Conservation (phyloP, 2,113 vertebrate genomes). For the Heterocephalus glaber region DNA sequence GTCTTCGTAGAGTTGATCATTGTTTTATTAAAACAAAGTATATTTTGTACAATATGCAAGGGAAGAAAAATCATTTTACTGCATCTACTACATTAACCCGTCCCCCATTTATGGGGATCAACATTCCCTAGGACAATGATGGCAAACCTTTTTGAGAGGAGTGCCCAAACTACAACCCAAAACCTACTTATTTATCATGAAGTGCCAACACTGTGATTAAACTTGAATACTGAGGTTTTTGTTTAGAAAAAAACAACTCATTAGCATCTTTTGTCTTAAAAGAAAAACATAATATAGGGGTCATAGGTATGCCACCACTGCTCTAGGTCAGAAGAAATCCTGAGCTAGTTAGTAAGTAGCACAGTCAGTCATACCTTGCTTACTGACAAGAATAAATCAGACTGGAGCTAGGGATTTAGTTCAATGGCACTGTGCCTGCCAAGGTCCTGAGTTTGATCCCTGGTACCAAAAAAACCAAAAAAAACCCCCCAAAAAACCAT, state of each 20-base stretch:
- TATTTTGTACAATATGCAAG: neutral
- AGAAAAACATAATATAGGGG: neutral
- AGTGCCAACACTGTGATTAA: neutral
- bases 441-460: no score
- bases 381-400: neutral
- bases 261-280: neutral
- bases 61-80: neutral
- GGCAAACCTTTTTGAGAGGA: neutral
- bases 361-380: neutral
- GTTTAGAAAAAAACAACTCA: neutral
- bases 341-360: neutral
- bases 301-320: neutral
- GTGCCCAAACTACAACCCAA: neutral
- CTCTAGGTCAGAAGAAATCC: neutral
- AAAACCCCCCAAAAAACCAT: no score
- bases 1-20: neutral
- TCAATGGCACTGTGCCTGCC: no score
- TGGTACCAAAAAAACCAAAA: no score
- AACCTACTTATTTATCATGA: neutral
- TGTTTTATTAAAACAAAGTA: slow-evolving; percentile 27
- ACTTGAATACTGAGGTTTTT: neutral
- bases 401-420: neutral
- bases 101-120: neutral
- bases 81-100: neutral
- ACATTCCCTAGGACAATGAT: neutral